Percentiles rank a stretch among this genome's conserved stretches.
Conservation (phyloP, 2,797 vertebrate genomes). For the Myotis vivesi region DNA sequence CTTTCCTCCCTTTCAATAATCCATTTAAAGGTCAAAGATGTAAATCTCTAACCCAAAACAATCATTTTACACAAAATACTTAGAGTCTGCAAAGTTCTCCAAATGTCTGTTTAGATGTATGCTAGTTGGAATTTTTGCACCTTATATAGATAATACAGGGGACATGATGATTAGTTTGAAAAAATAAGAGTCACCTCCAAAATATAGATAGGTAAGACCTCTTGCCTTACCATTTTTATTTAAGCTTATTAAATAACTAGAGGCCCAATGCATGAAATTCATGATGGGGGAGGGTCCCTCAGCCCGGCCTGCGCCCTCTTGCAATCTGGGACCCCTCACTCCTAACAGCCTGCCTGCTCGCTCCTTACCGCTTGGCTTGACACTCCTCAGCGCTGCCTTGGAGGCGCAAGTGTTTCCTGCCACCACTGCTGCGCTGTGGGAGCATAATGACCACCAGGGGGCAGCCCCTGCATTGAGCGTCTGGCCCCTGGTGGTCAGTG, state of each 20-base stretch:
- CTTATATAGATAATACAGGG: not conserved
- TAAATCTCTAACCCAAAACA: constrained; percentile 3
- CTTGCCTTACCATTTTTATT: not conserved
- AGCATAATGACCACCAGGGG: too few relatives aligned
- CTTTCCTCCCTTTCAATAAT: constrained; percentile 21
- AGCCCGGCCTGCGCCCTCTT: too few relatives aligned
- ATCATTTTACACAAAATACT: constrained; percentile 26
- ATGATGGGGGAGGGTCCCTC: too few relatives aligned
- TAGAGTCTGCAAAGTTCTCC: constrained; percentile 2
- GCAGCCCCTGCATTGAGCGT: too few relatives aligned
- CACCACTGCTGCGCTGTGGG: too few relatives aligned
- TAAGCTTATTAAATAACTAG: constrained; percentile 12
- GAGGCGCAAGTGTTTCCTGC: too few relatives aligned
- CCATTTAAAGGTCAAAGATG: constrained; percentile 39
- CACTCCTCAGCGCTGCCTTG: too few relatives aligned
- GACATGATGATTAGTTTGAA: constrained; percentile 23
- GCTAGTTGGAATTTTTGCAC: not conserved
- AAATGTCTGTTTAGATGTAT: not conserved
- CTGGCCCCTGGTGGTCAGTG: too few relatives aligned
- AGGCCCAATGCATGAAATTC: too few relatives aligned
- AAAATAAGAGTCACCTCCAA: constrained; percentile 11
- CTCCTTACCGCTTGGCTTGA: too few relatives aligned
- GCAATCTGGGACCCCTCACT: too few relatives aligned
- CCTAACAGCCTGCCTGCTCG: too few relatives aligned
- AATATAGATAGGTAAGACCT: not conserved